Evolutionary conservation across 1,140 invertebrate genomes (phyloP), one percentile per base, ranked within the genome.

Genomic region (Aphaenogaster ashmeadi): DNA sequence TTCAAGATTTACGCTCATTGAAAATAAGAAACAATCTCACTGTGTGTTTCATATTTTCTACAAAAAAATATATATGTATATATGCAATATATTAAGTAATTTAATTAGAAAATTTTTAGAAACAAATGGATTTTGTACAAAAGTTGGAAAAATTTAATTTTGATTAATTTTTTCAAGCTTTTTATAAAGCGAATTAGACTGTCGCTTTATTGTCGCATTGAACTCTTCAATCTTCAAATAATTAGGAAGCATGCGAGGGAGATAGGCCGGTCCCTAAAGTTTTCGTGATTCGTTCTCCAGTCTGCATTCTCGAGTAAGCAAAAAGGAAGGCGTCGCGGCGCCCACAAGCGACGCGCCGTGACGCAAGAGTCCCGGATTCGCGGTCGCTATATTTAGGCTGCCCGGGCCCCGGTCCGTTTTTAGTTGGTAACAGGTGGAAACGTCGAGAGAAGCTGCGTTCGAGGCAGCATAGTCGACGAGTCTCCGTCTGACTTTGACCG

Each of bases 341-440:
- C 41, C 47, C 67, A 62, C 33, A 38, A 88, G 84, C 80, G 81
- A 90, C 91, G 83, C 88, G 74, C 41, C 67, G 77, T 92, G 89
- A 92, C 87, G 88, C 77, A 92, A 89, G 88, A 88, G 86, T 86
- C 80, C 94, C 94, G 93, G 92, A 92, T 95, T 95, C 90, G 94
- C 93, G 94, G 93, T 89, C 88, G 92, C 90, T 95, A 95, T 92
- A 93, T 95, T 95, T 95, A 95, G 93, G 89, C 87, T 94, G 93
- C 92, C 94, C 94, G 93, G 94, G 93, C 91, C 87, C 87, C 92
- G 87, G 89, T 92, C 93, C 93, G 94, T 94, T 95, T 95, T 95
- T 95, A 94, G 93, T 93, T 87, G 87, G 91, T 94, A 95, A 95
- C 95, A 95, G 95, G 95, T 95, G 94, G 94, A 94, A 81, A 47